Evolutionary conservation across 1,140 invertebrate genomes (phyloP).

Genomic region (Drosophila subpulchrella): DNA sequence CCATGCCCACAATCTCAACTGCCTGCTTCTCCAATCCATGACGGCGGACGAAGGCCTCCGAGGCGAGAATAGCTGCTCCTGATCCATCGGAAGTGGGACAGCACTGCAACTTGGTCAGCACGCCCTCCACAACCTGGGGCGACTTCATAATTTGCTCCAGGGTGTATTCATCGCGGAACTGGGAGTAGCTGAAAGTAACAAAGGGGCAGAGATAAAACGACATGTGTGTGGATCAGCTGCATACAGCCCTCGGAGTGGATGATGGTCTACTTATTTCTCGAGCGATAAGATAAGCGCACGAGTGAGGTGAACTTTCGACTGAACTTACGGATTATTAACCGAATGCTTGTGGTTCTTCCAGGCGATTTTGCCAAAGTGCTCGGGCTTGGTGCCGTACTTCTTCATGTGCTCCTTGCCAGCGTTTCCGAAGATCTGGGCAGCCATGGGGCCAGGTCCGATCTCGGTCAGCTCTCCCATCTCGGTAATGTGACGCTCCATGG

Average conservation of each 20-base stretch:
- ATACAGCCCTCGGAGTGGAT: constrained; percentile 85
- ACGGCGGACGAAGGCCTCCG: constrained; percentile 94
- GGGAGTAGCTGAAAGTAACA: constrained; percentile 88
- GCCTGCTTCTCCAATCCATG: constrained; percentile 93
- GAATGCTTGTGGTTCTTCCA: constrained; percentile 99
- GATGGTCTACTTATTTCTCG: constrained; percentile 95
- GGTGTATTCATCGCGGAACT: constrained; percentile 95
- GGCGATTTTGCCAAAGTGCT: constrained; percentile 98
- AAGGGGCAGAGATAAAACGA: constrained; percentile 84
- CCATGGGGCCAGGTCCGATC: constrained; percentile 91
- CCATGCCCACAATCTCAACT: constrained; percentile 97
- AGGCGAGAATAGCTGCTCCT: constrained; percentile 95
- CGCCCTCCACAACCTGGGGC: constrained; percentile 93
- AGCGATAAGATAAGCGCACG: constrained; percentile 54
- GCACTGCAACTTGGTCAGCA: constrained; percentile 97
- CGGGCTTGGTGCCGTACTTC: constrained; percentile 95
- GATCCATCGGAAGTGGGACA: constrained; percentile 99
- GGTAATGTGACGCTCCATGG: constrained; percentile 96
- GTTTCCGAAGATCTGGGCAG: constrained; percentile 98
- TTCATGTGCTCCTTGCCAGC: constrained; percentile 98
- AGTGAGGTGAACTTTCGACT: constrained; percentile 56
- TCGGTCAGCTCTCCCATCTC: constrained; percentile 94
- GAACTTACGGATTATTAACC: constrained; percentile 94
- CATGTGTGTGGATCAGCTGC: constrained; percentile 78
- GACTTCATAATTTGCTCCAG: constrained; percentile 95